Base-by-base conservation (phyloP, 2,888 invertebrate species). In the Gerris lacustris region DNA sequence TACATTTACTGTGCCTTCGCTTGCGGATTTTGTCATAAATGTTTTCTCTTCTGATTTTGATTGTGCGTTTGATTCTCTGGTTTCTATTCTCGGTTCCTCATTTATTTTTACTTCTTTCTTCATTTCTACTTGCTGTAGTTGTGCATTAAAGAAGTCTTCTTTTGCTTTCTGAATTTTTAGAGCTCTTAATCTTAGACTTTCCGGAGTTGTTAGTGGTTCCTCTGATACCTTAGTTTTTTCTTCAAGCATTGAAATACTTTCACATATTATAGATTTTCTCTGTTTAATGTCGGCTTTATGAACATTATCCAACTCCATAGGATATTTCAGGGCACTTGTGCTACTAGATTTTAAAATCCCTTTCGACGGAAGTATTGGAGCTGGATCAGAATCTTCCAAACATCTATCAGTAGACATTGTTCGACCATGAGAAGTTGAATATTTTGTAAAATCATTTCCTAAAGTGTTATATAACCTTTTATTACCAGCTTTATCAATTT, bases 91-190 rank as follows among this genome's bases (percentile, higher is more conserved):
- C 11, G 11, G 15, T 55, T 55, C 55, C 9, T 55, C 55, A 15
- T 55, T 55, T 55, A 11, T 55, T 11, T 55, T 55, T 2, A 55
- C 55, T 11, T 55, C 55, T 15, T 55, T 9, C 9, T 55, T 55
- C 55, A 15, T 55, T 55, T 55, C 15, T 11, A 55, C 55, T 55
- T 55, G 55, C 15, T 11, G 15, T 55, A 55, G 15, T 55, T 55
- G 55, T 55, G 55, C 9, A 6, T 64, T 64, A 4, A 74, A 55
- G 31, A 91, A 91, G 75, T 86, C 87, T 76, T 91, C 89, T 77
- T 89, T 88, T 0, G 91, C 91, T 72, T 84, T 86, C 75, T 86
- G 84, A 9, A 90, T 80, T 73, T 85, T 86, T n/a, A 84, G 82
- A 0, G 88, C 86, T 75, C 82, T 83, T 75, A 80, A 81, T 76